Base-by-base conservation (phyloP, 2,888 invertebrate species). In the Hylaea fasciaria region DNA sequence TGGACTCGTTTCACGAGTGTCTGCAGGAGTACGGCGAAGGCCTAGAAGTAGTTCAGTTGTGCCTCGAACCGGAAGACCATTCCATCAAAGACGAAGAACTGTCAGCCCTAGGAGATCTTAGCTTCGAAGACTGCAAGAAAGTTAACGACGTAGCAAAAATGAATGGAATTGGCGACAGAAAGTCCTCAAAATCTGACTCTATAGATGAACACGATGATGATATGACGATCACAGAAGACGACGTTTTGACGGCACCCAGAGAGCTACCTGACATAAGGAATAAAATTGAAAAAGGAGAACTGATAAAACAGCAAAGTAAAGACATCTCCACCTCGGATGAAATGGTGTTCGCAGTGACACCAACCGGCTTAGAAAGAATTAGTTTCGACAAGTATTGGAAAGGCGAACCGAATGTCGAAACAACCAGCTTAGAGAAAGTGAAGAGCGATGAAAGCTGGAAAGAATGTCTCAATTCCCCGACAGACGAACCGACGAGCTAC, bases 1-100 rank as follows among this genome's bases (percentile, higher is more conserved):
- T 94, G 83, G 94, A 94, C 59, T 94, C 94, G 45, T 94, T 94
- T 72, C 94, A 94, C 77, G 94, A 94, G 80, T 94, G 94, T 70
- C 91, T 94, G 44, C 94, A 94, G 77, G 94, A 94, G 72, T 94
- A 94, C 69, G 94, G 94, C 5, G 94, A 94, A 75, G 94, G 94
- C 14, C 70, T 94, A 55, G 94, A 94, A 78, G 94, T 94, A 3
- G 93, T 94, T 12, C 94, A 94, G 71, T 94, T 94, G 73, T 94
- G 94, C 70, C 85, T 94, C 22, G 94, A 94, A 65, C 94, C 93
- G 13, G 94, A 94, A 72, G 93, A 93, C 57, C 81, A 90, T 4
- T 93, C 93, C 0, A 89, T 92, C n/a, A 91, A 90, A 71, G 92
- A 93, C 16, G 93, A 93, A 35, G 92, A 92, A 50, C 71, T 92